Base-by-base conservation (phyloP, 1,140 invertebrate genomes). In the Pristionchus pacificus region DNA sequence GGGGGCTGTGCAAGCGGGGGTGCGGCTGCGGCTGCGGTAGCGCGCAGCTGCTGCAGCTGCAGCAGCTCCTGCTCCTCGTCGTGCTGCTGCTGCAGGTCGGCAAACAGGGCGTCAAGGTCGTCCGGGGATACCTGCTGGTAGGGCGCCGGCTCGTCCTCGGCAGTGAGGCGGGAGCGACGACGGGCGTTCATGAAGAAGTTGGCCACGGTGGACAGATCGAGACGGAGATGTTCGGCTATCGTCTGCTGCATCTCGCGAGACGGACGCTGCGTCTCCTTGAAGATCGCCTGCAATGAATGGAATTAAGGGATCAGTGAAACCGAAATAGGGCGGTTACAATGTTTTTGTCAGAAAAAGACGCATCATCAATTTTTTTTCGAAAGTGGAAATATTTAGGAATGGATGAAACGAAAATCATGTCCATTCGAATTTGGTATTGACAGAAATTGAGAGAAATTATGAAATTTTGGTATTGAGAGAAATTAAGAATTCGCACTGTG, bases 141-240 rank as follows among this genome's bases (percentile, higher is more conserved):
- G 31, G 75, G 74, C 58, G 69, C 32, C 32, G 75, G 75, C 31
- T 76, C 75, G 69, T 76, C 75, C 3, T 60, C 63, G 63, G 65
- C 72, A 1, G 65, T 70, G n/a, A 69, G 58, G 24, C 76, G 55
- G 14, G 72, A 69, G 66, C 96, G 89, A 76, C 95, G 89, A 64
- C 95, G 87, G 28, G 95, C 95, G 86, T 98, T 98, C 96, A 98
- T 98, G 88, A 98, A 98, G 88, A 98, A 98, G 85, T 98, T 98
- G 32, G 95, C 95, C 25, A 98, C 95, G 27, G 96, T 98, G 32
- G 93, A 96, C 24, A 96, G 93, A 85, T 98, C 95, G 71, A 98
- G 88, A 73, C 95, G 94, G 77, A 98, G 87, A 84, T 98, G 95
- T 77, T 95, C 88, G 33, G 95, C 94, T 86, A 98, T 98, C 75